phyloP scores from a whole-genome alignment of 2,888 invertebrate species.

The Cheilosia impressa region DNA sequence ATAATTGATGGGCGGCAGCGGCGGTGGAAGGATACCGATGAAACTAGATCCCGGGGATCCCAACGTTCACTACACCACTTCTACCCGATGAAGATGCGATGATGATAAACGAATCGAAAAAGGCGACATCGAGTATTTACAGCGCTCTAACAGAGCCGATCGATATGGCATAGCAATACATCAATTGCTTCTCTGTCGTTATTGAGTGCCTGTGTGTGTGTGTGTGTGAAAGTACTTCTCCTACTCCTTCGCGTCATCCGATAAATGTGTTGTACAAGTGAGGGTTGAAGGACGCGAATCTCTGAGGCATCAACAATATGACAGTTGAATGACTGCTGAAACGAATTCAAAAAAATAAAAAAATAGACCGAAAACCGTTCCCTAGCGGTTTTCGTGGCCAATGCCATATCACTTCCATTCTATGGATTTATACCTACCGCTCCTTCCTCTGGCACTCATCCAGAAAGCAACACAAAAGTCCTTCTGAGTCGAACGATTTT shows the following conservation, averaged over 20 bases:
- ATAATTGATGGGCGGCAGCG: slow-evolving; percentile 23
- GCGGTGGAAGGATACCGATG: neutral
- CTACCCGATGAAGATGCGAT: slow-evolving; percentile 14
- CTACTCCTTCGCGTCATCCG: slow-evolving; percentile 5
- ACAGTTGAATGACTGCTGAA: slow-evolving; percentile 56
- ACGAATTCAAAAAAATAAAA: slow-evolving; percentile 37
- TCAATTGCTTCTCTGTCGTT: slow-evolving; percentile 25
- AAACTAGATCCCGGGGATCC: slow-evolving; percentile 27
- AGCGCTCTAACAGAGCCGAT: slow-evolving; percentile 13
- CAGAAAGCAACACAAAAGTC: slow-evolving; percentile 36
- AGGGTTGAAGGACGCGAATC: slow-evolving; percentile 16
- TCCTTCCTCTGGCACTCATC: slow-evolving; percentile 43
- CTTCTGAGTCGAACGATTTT: slow-evolving; percentile 22
- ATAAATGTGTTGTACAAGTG: neutral
- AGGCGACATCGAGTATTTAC: slow-evolving; percentile 21
- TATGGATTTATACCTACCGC: slow-evolving; percentile 21
- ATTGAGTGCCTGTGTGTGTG: neutral
- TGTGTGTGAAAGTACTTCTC: too few species aligned
- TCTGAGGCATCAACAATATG: slow-evolving; percentile 50
- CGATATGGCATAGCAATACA: slow-evolving; percentile 29
- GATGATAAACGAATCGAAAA: slow-evolving; percentile 37
- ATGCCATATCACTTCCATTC: slow-evolving; percentile 35
- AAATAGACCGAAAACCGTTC: neutral
- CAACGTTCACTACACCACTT: neutral
- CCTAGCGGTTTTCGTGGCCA: slow-evolving; percentile 32